phyloP scores from a whole-genome alignment of 2,797 vertebrate genomes.

The Oreortyx pictus region DNA sequence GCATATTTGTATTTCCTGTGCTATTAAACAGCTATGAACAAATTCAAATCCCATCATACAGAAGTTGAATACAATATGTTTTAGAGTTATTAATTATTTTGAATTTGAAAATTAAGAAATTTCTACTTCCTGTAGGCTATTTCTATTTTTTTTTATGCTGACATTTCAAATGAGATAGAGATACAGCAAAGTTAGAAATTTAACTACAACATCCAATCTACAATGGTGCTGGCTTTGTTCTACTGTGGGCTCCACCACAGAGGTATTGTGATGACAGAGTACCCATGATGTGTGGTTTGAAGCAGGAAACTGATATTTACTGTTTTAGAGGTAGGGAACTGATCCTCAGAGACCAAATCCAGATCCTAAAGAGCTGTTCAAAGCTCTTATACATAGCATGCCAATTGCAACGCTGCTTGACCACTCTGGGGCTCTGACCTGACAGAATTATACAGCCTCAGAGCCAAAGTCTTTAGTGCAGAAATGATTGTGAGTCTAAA shows the following conservation, averaged over 20 bases:
- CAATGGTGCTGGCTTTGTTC: background rate
- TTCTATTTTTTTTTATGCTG: background rate
- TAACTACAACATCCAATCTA: background rate
- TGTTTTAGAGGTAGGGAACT: background rate
- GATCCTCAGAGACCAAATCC: background rate
- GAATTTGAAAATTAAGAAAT: background rate
- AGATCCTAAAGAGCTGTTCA: background rate
- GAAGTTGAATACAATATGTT: background rate
- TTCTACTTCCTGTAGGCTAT: background rate
- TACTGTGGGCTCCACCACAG: background rate
- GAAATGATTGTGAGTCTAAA: background rate
- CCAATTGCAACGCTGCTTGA: background rate
- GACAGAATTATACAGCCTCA: background rate
- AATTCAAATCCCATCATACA: background rate
- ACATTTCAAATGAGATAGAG: background rate
- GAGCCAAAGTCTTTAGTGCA: background rate
- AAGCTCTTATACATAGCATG: background rate
- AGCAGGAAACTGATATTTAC: background rate
- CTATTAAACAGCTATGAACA: background rate
- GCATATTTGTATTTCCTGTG: background rate
- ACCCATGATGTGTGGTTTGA: background rate
- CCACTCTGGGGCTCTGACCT: background rate
- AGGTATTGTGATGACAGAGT: background rate
- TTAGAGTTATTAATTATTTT: background rate
- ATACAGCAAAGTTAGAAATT: background rate